Base-by-base conservation (phyloP, 92 coral and sea anemone species). In the Epizoanthus stellaris region DNA sequence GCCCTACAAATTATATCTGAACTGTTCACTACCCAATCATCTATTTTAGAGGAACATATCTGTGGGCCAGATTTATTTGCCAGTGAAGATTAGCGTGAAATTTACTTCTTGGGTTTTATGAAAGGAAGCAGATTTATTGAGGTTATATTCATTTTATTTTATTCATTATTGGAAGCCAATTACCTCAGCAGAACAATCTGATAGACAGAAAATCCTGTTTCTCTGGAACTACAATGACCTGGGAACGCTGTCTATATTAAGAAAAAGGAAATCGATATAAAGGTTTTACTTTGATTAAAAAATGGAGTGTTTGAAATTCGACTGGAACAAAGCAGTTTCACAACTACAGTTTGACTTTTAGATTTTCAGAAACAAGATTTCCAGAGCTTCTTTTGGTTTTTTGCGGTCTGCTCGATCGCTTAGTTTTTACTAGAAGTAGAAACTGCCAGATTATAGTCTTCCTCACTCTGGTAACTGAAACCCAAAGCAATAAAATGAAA, bases 61-160 rank as follows among this genome's bases (percentile, higher is more conserved):
- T 63, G 23, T 63, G 12, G 17, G 83, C 40, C 83, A 79, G 61
- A 79, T 79, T 63, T 21, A 79, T 79, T 62, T 64, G 45, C 60
- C 64, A n/a, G 72, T 45, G 71, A 42, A 47, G 72, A 62, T 62
- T 62, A 15, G 72, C 83, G 20, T 79, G 42, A 63, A 43, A 79
- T 62, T 14, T 63, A 61, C 69, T 62, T 79, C 72, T 79, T 52
- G 56, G 70, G 72, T 63, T 20, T 20, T 79, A 16, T 79, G 72
- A 77, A 61, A 77, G 82, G 38, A 77, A 11, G 56, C 45, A 11
- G 69, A 60, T 58, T 76, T 38, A 45, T 77, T 56, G 20, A 21
- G 72, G 59, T 21, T 40, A 79, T 64, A 13, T 54, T 5, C 14
- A 23, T 67, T 79, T 19, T 71, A 39, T 63, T 79, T 63, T 6